Conservation (phyloP, 2,888 invertebrate genomes). For the Auanema freiburgensis region DNA sequence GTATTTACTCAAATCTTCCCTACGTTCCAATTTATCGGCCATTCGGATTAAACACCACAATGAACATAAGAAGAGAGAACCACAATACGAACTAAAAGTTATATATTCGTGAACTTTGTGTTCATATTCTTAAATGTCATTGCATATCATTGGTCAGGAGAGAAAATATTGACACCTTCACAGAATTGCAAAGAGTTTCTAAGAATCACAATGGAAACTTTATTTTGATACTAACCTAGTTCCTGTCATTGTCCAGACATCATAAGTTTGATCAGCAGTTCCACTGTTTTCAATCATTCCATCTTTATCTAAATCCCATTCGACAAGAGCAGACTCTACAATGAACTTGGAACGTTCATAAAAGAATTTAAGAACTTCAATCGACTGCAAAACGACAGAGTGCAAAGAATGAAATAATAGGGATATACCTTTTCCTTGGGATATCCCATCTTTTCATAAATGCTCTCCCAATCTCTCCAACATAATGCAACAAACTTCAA, state of each 20-base stretch:
- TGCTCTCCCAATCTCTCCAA: constrained; percentile 34
- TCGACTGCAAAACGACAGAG: constrained; percentile 4
- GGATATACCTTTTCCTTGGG: background rate
- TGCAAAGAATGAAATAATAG: background rate
- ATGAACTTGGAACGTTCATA: constrained; percentile 31
- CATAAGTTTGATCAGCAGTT: constrained; percentile 86
- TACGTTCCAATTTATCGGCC: constrained; percentile 38
- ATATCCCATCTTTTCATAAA: constrained; percentile 9
- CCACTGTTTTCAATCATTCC: constrained; percentile 84
- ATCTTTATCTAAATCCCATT: constrained; percentile 80
- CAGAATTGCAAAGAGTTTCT: background rate
- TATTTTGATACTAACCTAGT: constrained; percentile 73
- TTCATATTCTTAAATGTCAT: background rate
- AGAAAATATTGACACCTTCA: background rate
- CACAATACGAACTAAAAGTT: constrained; percentile 81
- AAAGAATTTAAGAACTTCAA: constrained; percentile 20
- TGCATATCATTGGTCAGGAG: background rate
- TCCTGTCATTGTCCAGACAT: constrained; percentile 87
- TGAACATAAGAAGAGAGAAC: constrained; percentile 84
- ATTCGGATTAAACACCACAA: constrained; percentile 65
- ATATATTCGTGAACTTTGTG: background rate
- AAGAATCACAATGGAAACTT: background rate
- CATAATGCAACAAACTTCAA: constrained; percentile 79
- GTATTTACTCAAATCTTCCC: constrained; percentile 23
- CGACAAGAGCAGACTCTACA: constrained; percentile 63